Evolutionary conservation across 2,797 vertebrate species (phyloP), one percentile per base, ranked within the genome.

Genomic region (Hyperoplus immaculatus): DNA sequence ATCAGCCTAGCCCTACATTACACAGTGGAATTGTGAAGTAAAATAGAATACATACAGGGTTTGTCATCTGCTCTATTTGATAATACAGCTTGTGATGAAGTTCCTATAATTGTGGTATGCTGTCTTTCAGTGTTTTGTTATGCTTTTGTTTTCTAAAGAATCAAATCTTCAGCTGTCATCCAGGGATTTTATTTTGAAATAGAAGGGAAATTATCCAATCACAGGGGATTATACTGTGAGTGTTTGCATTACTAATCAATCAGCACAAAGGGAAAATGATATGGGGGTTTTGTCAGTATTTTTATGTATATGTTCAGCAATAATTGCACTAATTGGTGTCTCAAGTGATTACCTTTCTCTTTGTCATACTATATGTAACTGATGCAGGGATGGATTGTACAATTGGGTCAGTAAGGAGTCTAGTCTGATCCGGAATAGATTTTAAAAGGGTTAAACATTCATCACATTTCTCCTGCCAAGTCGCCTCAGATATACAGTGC

Each of bases 261-360:
- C 18, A 57, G n/a, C 10, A 61, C 16, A 68, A 69, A 78, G 59
- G 77, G 72, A 71, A 64, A 78, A 73, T 69, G 0, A 8, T 0
- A 18, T 3, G 13, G 21, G 36, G 73, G 14, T 63, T 69, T 69
- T 72, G 1, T 57, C 7, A 72, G 62, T 53, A 80, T 70, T 70
- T 7, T 67, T 79, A 29, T 55, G 4, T 62, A 8, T 6, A 4
- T 51, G 45, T 38, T 61, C 45, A 45, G 75, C 11, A 46, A 46
- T 75, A 61, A 62, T 51, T 82, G 81, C 87, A 82, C 79, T 83
- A 70, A 82, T 75, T 42, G 2, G 29, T 49, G 3, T 72, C 1
- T 6, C 16, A 38, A 4, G 15, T 53, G 3, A 51, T 62, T 55
- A 10, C 2, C 3, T 68, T 15, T 38, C 16, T 50, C 15, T 51